Percentiles rank a stretch among this genome's conserved stretches.
These are phyloP conservation scores for Microplitis deprimator DNA, from an alignment of 2,888 invertebrate genomes.

Conservation along the genomic window DNA sequence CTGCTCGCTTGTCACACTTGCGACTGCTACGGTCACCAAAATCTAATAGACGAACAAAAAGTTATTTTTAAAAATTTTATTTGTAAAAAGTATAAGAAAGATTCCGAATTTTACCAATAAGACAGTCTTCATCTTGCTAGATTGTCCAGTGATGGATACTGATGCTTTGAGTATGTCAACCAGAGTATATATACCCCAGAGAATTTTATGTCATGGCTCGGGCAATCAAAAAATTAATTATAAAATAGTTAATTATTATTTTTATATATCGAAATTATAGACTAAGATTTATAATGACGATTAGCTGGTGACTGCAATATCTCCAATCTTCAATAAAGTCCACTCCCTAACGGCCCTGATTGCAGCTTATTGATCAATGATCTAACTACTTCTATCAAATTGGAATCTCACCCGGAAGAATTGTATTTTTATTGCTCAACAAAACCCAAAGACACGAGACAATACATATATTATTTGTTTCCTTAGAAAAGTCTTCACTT, in stretches of 20 bases:
- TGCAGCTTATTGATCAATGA: constrained; percentile 11
- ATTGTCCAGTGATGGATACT: constrained; percentile 50
- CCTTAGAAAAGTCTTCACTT: not conserved
- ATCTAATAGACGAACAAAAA: constrained; percentile 51
- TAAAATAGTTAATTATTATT: constrained; percentile 56
- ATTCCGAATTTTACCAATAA: constrained; percentile 52
- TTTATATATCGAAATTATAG: constrained; percentile 57
- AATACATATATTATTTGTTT: not conserved
- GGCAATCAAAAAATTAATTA: constrained; percentile 62
- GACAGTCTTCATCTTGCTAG: constrained; percentile 61
- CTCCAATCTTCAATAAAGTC: constrained; percentile 33
- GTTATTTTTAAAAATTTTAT: constrained; percentile 18
- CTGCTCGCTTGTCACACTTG: constrained; percentile 40
- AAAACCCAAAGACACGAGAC: not conserved
- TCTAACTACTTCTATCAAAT: constrained; percentile 6
- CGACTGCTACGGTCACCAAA: constrained; percentile 48
- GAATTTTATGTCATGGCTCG: constrained; percentile 47
- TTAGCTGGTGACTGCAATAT: constrained; percentile 49
- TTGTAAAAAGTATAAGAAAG: constrained; percentile 17
- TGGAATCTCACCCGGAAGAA: constrained; percentile 19
- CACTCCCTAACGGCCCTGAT: constrained; percentile 16
- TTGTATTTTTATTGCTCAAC: not conserved
- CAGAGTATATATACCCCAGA: constrained; percentile 57
- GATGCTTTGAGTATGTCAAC: constrained; percentile 46
- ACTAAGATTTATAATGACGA: constrained; percentile 59